These are phyloP conservation scores for Uria aalge DNA, from an alignment of 2,113 vertebrate species.

Conservation along the genomic window DNA sequence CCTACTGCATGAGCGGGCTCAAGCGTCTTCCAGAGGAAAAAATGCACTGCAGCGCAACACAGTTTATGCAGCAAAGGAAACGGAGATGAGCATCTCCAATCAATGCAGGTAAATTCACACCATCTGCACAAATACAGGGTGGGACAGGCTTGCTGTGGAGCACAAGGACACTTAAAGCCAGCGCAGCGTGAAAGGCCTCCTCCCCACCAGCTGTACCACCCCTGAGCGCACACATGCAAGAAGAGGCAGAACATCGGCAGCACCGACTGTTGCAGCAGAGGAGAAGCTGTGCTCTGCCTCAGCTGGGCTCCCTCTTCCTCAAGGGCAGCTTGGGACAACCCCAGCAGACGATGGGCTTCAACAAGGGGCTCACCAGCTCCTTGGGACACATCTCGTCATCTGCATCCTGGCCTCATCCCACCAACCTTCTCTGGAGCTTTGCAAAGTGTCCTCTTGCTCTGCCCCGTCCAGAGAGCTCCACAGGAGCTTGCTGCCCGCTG, in stretches of 20 bases:
- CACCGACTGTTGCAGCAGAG: accelerated
- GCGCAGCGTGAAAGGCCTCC: too few species aligned
- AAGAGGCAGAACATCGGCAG: not conserved
- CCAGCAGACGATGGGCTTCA: not conserved
- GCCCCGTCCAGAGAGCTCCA: not conserved
- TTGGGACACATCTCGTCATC: accelerated
- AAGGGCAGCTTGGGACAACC: not conserved
- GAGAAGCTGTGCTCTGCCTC: not conserved
- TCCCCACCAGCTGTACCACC: not conserved
- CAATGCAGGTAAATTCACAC: not conserved
- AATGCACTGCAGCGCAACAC: accelerated
- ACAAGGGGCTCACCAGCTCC: not conserved
- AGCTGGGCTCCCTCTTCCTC: not conserved
- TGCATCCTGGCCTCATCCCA: accelerated
- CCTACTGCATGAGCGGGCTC: not conserved
- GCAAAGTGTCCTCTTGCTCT: not conserved
- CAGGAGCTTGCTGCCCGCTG: not conserved
- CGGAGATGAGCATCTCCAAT: not conserved
- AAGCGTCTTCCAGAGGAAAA: not conserved
- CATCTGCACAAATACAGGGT: not conserved
- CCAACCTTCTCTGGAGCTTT: accelerated
- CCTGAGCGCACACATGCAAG: accelerated
- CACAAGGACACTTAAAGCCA: not conserved
- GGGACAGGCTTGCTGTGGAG: accelerated
- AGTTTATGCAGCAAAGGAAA: not conserved